A percentile compares a stretch with the other conserved stretches of the same genome.
Conservation (phyloP, 2,113 vertebrate species). For the Octodon degus region DNA sequence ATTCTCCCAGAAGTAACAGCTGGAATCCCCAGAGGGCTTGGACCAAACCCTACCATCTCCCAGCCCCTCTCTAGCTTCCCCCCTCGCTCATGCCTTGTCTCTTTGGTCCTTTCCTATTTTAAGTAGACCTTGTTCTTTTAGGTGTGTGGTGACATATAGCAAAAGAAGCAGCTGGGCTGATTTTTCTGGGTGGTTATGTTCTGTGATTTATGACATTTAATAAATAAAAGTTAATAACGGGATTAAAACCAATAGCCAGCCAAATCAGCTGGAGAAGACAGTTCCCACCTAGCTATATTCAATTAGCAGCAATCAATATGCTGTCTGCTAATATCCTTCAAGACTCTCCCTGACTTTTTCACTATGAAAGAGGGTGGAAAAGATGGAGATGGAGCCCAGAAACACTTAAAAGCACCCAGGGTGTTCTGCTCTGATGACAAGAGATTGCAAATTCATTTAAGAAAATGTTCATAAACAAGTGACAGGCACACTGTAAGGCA, state of each 20-base stretch:
- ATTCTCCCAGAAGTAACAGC: not conserved
- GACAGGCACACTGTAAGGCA: constrained; percentile 54
- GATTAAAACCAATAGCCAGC: constrained; percentile 71
- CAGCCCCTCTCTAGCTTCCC: not conserved
- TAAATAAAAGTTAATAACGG: constrained; percentile 82
- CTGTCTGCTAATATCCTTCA: constrained; percentile 64
- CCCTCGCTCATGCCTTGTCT: not conserved
- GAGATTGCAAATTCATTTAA: constrained; percentile 71
- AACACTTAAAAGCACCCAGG: constrained; percentile 56
- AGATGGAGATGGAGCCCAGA: constrained; percentile 16
- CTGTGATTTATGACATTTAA: not conserved
- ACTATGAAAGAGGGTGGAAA: constrained; percentile 53
- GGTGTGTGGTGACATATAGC: not conserved
- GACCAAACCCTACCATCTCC: not conserved
- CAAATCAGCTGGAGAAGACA: constrained; percentile 4
- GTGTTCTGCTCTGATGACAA: constrained; percentile 62
- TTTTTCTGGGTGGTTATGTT: not conserved
- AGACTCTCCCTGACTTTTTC: constrained; percentile 35
- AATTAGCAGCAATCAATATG: constrained; percentile 83
- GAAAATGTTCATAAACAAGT: constrained; percentile 71
- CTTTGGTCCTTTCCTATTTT: not conserved
- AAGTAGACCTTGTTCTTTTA: constrained; percentile 30
- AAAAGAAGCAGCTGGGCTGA: constrained; percentile 12
- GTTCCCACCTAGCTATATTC: constrained; percentile 71
- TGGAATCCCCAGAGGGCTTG: not conserved